Percentiles rank a stretch among this genome's conserved stretches.
These are phyloP conservation scores for Coelopa pilipes DNA, from an alignment of 2,888 invertebrate species.

Conservation along the genomic window DNA sequence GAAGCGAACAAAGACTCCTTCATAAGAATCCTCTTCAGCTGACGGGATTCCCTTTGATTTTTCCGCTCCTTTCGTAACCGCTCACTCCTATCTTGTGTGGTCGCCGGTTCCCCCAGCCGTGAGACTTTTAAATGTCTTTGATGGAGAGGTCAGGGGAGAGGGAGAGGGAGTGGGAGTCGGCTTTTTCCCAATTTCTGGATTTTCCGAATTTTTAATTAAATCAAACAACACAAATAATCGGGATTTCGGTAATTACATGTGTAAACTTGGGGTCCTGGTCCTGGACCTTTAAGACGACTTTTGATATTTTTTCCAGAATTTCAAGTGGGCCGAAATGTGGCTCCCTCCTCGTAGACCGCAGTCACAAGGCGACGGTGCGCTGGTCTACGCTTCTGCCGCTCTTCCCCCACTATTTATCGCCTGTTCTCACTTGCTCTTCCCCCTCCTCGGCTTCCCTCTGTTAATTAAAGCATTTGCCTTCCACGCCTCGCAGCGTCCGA, in stretches of 20 bases:
- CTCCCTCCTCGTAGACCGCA: no score
- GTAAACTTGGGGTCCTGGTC: no score
- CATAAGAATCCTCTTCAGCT: constrained; percentile 18
- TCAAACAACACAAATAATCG: no score
- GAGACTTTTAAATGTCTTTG: constrained; percentile 14
- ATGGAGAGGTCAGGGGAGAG: neutral
- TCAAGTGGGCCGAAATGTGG: no score
- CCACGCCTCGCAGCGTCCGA: constrained; percentile 4
- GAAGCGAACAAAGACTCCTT: neutral
- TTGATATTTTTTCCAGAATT: no score
- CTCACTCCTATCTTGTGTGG: neutral
- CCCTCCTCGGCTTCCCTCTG: neutral
- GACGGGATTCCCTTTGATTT: constrained; percentile 29
- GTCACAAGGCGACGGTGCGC: no score
- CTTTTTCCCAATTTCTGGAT: no score
- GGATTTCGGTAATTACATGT: no score
- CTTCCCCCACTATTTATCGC: no score
- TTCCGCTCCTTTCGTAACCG: neutral
- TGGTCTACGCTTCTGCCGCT: neutral
- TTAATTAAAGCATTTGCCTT: constrained; percentile 27
- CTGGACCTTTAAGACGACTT: no score
- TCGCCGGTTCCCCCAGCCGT: neutral
- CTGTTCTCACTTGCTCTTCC: neutral
- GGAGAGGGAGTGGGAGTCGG: neutral
- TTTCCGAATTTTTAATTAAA: no score